Percentiles rank a stretch among this genome's conserved stretches.
These are phyloP conservation scores for Microtus ochrogaster DNA, from an alignment of 2,113 vertebrate species.

Conservation along the genomic window DNA sequence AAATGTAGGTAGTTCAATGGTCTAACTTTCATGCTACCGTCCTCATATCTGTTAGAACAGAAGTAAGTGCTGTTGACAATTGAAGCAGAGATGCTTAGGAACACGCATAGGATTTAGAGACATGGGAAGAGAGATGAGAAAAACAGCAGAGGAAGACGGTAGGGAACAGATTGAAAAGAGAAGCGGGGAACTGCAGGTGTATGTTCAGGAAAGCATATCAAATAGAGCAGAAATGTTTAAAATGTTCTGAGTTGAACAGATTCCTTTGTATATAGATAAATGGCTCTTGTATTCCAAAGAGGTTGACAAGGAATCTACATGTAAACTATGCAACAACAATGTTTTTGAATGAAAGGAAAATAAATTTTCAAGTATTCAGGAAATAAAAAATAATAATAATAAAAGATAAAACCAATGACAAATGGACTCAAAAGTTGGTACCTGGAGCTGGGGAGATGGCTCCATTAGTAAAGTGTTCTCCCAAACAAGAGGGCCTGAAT, in stretches of 20 bases:
- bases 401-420: not conserved
- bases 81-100: not conserved
- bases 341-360: slow-evolving; percentile 21
- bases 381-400: not conserved
- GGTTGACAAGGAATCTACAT: not conserved
- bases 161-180: not conserved
- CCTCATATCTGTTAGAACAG: not conserved
- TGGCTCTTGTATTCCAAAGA: not conserved
- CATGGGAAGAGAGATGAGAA: not conserved
- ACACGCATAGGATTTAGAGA: not conserved
- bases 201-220: not conserved
- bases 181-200: not conserved
- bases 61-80: not conserved
- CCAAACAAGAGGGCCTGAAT: not conserved
- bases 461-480: not conserved
- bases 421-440: not conserved
- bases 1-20: not conserved
- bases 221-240: not conserved
- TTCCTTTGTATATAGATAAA: not conserved
- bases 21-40: not conserved
- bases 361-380: not conserved
- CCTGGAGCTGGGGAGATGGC: not conserved
- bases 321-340: not conserved
- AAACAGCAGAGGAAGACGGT: not conserved
- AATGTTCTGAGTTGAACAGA: not conserved